phyloP scores from a whole-genome alignment of 2,113 vertebrate species.

The Glaucomys volans region DNA sequence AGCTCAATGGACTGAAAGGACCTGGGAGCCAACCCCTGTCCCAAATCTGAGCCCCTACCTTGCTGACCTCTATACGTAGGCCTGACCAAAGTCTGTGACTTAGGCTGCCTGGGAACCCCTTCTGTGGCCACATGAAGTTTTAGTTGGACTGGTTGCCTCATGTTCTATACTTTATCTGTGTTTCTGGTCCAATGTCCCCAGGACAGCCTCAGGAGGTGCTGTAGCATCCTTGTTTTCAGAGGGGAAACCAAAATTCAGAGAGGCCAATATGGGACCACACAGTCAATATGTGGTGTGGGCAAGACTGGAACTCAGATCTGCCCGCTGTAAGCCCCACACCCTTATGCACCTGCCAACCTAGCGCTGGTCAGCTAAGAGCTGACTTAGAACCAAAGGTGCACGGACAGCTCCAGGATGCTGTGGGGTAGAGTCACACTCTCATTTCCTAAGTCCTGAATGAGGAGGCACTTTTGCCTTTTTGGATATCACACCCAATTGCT shows the following conservation, averaged over 20 bases:
- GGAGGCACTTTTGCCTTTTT: background rate
- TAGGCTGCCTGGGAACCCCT: background rate
- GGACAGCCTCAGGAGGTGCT: too few relatives aligned
- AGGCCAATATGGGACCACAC: background rate
- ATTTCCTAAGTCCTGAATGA: background rate
- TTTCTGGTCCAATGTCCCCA: background rate
- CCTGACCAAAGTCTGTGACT: background rate
- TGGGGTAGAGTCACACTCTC: background rate
- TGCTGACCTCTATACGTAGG: too few relatives aligned
- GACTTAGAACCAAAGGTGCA: rapidly evolving
- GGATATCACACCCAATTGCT: background rate
- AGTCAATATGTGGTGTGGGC: too few relatives aligned
- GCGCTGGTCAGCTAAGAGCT: background rate
- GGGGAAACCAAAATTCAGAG: background rate
- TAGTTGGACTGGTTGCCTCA: background rate
- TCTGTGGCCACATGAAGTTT: rapidly evolving
- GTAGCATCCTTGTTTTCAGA: background rate
- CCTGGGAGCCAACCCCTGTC: background rate
- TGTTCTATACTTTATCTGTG: background rate
- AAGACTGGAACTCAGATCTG: background rate
- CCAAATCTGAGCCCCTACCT: background rate
- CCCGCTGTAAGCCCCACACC: background rate
- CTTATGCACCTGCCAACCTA: background rate
- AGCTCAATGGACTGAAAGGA: background rate
- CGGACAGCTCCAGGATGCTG: background rate